These are phyloP conservation scores for Danio jaintianensis DNA, from an alignment of 2,797 vertebrate species.

Conservation along the genomic window DNA sequence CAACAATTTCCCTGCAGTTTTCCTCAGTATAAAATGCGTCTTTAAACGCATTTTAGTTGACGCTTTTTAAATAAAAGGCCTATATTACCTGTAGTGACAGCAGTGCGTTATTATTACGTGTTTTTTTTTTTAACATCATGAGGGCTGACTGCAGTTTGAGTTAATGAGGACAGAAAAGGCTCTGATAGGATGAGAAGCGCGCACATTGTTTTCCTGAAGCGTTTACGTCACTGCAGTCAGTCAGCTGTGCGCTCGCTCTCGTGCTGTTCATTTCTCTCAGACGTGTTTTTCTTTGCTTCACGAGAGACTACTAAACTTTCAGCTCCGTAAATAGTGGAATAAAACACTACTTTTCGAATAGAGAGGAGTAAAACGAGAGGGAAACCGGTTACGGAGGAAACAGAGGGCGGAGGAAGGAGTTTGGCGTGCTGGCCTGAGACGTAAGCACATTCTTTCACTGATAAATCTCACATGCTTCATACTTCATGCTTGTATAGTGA, in stretches of 20 bases:
- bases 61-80: not conserved
- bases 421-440: conserved; percentile 48
- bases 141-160: not conserved
- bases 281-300: conserved; percentile 14
- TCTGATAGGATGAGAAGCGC: not conserved
- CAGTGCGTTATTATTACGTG: not conserved
- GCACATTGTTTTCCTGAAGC: not conserved
- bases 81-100: not conserved
- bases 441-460: conserved; percentile 49
- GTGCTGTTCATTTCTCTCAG: not conserved
- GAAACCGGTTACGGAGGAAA: conserved; percentile 26
- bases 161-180: not conserved
- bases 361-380: conserved; percentile 55
- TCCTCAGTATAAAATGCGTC: not conserved
- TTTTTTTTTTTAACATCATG: not conserved
- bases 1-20: not conserved
- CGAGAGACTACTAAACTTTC: not conserved
- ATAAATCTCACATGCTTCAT: conserved; percentile 1
- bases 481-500: not conserved
- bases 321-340: no score
- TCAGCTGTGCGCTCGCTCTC: conserved; percentile 49
- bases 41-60: not conserved
- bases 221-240: conserved; percentile 39
- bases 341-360: not conserved
- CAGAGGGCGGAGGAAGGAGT: conserved; percentile 30